Percentiles rank a stretch among this genome's conserved stretches.
phyloP scores from a whole-genome alignment of 1,140 invertebrate species.

The Patella vulgata region DNA sequence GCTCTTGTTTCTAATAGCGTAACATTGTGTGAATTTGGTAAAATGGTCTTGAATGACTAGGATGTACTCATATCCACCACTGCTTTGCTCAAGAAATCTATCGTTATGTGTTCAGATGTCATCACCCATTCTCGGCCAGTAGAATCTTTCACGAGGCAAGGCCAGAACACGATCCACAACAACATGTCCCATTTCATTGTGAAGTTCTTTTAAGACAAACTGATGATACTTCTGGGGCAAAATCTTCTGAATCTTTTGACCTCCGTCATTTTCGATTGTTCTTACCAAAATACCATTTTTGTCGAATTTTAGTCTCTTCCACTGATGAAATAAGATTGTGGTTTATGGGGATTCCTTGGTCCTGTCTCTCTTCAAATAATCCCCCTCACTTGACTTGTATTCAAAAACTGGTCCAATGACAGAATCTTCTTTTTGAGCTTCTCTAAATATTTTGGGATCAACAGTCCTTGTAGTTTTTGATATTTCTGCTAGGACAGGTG shows the following conservation, averaged over 20 bases:
- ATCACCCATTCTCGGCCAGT: conserved; percentile 13
- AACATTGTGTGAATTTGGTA: conserved; percentile 10
- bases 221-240: conserved; percentile 4
- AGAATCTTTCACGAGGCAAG: conserved; percentile 18
- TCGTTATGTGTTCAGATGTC: conserved; percentile 15
- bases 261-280: not conserved
- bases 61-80: conserved; percentile 21
- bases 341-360: no score
- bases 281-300: conserved; percentile 7
- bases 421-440: conserved; percentile 9
- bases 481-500: no score
- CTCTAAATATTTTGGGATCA: no score
- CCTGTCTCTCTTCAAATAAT: no score
- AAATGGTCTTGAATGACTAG: conserved; percentile 23
- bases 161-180: conserved; percentile 7
- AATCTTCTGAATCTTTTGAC: conserved; percentile 11
- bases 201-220: conserved; percentile 10
- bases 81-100: conserved; percentile 18
- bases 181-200: conserved; percentile 19
- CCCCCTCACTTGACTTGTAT: not conserved
- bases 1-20: conserved; percentile 12
- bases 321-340: not conserved
- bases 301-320: conserved; percentile 1
- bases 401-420: not conserved
- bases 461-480: no score